Percentiles rank a stretch among this genome's conserved stretches.
Conservation (phyloP, 2,113 vertebrate species). For the Zosterops japonicus region DNA sequence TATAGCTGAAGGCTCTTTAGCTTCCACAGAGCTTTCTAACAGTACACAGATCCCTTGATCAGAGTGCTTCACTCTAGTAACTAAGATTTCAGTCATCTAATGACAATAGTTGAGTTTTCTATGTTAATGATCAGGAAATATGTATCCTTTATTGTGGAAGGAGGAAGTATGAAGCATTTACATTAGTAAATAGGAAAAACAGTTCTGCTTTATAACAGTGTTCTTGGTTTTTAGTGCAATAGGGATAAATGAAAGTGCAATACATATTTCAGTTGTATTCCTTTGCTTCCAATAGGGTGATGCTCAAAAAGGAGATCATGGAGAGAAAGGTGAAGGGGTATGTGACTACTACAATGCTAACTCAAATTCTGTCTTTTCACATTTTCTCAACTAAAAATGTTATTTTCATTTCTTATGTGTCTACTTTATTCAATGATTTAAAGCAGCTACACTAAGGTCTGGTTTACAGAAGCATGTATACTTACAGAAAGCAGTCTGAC, state of each 20-base stretch:
- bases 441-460: neutral
- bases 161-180: neutral
- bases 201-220: neutral
- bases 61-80: neutral
- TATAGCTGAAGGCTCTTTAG: neutral
- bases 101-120: neutral
- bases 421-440: neutral
- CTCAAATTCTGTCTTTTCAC: neutral
- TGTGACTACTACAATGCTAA: neutral
- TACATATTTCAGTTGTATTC: neutral
- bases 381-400: neutral
- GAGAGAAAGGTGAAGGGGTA: conserved; percentile 81
- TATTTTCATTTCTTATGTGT: neutral
- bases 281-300: conserved; percentile 77
- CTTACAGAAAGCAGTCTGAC: neutral
- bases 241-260: neutral
- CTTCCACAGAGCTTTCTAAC: neutral
- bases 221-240: neutral
- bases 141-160: neutral
- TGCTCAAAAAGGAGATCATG: conserved; percentile 77
- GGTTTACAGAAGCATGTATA: neutral
- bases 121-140: neutral
- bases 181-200: neutral
- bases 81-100: neutral
- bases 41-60: neutral